Conservation (phyloP, 2,113 vertebrate species). For the Cricetomys ansorgei region DNA sequence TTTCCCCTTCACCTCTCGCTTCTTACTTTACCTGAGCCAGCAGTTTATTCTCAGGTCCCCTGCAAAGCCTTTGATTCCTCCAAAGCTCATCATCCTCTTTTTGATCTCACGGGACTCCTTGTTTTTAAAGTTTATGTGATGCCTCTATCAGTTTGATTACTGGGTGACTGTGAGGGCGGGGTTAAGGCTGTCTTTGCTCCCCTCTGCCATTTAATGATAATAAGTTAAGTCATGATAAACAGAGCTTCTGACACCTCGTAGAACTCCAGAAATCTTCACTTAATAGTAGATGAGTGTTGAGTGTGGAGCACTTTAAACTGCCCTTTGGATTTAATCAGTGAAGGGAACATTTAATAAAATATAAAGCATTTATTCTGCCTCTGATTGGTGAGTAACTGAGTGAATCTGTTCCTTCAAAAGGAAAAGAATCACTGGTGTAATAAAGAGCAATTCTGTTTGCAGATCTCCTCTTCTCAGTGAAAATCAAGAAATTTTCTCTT, state of each 20-base stretch:
- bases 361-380: not conserved
- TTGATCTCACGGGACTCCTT: not conserved
- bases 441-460: not conserved
- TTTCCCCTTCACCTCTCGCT: not conserved
- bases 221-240: not conserved
- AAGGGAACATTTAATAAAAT: not conserved
- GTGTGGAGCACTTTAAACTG: not conserved
- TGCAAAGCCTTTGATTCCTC: not conserved
- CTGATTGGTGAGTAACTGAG: not conserved
- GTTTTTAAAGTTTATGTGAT: not conserved
- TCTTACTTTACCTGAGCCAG: not conserved
- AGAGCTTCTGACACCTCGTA: not conserved
- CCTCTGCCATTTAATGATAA: not conserved
- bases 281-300: not conserved
- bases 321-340: not conserved
- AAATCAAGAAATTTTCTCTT: not conserved
- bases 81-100: not conserved
- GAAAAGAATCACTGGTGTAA: slow-evolving; percentile 15
- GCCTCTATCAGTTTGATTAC: not conserved
- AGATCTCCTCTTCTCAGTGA: not conserved
- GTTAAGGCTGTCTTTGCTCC: not conserved
- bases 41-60: not conserved
- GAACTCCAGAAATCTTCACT: not conserved
- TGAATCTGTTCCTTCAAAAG: slow-evolving; percentile 22
- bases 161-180: not conserved